Conservation (phyloP, 2,888 invertebrate genomes). For the Fragum fragum region DNA sequence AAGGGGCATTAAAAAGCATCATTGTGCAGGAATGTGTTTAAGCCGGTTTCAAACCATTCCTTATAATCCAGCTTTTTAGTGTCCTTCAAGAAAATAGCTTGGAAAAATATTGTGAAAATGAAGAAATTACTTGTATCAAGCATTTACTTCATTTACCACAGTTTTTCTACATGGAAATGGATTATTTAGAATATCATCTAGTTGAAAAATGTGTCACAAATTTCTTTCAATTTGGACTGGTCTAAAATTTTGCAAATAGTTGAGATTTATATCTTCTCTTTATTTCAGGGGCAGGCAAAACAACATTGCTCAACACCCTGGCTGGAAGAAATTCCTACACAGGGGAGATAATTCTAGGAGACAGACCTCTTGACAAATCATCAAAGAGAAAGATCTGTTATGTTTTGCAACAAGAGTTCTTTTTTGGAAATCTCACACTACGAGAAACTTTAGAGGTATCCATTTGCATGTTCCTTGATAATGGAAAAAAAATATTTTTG, state of each 20-base stretch:
- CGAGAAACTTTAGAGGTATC: conserved; percentile 92
- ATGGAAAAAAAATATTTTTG: no score
- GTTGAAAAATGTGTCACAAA: not conserved
- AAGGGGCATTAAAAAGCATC: no score
- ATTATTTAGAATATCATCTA: not conserved
- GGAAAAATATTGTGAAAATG: not conserved
- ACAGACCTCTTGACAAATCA: conserved; percentile 90
- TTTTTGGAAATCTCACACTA: conserved; percentile 93
- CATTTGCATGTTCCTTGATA: no score
- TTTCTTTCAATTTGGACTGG: not conserved
- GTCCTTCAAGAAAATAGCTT: no score
- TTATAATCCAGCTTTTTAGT: no score
- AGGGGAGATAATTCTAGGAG: conserved; percentile 91
- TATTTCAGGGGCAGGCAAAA: conserved; percentile 91
- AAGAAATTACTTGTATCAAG: not conserved
- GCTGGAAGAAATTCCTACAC: conserved; percentile 91
- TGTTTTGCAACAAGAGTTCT: conserved; percentile 94
- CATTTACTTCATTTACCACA: conserved; percentile 5
- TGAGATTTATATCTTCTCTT: no score
- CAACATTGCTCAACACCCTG: conserved; percentile 92
- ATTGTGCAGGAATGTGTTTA: no score
- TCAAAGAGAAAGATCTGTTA: conserved; percentile 93
- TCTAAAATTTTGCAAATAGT: no score
- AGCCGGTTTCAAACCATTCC: no score
- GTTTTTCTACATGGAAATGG: not conserved